phyloP scores from a whole-genome alignment of 2,888 invertebrate species.

The Drosophila lutescens region DNA sequence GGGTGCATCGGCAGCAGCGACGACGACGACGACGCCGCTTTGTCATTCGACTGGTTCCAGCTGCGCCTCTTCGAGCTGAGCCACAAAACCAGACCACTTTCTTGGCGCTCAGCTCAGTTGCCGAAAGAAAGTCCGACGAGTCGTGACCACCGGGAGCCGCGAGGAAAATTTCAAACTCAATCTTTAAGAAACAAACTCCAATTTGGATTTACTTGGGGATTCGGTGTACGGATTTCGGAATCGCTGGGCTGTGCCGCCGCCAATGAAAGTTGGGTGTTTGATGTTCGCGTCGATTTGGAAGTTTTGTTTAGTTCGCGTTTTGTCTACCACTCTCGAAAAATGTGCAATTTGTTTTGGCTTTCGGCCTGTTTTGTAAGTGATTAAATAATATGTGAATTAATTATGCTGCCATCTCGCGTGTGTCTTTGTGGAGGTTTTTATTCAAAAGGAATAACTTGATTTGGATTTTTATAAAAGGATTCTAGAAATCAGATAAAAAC shows the following conservation, averaged over 20 bases:
- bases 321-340: slow-evolving; percentile 29
- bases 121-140: slow-evolving; percentile 83
- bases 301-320: slow-evolving; percentile 36
- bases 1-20: slow-evolving; percentile 49
- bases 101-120: slow-evolving; percentile 82
- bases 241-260: slow-evolving; percentile 12
- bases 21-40: slow-evolving; percentile 29
- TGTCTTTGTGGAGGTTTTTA: not conserved
- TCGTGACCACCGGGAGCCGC: slow-evolving; percentile 59
- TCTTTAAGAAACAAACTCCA: not conserved
- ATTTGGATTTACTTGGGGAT: slow-evolving; percentile 16
- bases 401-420: slow-evolving; percentile 11
- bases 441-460: not conserved
- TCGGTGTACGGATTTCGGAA: not conserved
- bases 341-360: slow-evolving; percentile 59
- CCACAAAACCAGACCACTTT: slow-evolving; percentile 84
- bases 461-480: not conserved
- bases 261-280: slow-evolving; percentile 39
- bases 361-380: slow-evolving; percentile 65
- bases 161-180: slow-evolving; percentile 40
- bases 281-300: slow-evolving; percentile 31
- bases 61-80: slow-evolving; percentile 60
- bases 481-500: no score
- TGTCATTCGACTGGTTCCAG: slow-evolving; percentile 59
- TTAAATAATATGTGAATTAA: slow-evolving; percentile 42